Percentiles rank a stretch among this genome's conserved stretches.
Conservation (phyloP, 2,888 invertebrate genomes). For the Megamerina dolium region DNA sequence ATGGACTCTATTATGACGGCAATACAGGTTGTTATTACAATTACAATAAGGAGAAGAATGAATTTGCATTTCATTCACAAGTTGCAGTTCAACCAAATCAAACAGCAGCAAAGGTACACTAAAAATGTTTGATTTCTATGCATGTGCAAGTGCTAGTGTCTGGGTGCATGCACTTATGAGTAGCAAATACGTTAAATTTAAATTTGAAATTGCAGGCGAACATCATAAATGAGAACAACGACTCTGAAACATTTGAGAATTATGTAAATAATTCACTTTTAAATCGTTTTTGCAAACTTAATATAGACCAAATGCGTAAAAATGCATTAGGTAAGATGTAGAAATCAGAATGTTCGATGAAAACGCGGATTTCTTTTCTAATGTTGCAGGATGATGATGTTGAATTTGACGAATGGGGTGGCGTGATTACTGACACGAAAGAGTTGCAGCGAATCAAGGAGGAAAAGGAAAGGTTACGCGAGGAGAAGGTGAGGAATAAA, state of each 20-base stretch:
- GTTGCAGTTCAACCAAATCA: slow-evolving; percentile 50
- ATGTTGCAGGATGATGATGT: slow-evolving; percentile 40
- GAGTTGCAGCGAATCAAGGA: slow-evolving; percentile 27
- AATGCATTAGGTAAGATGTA: slow-evolving; percentile 54
- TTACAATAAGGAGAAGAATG: slow-evolving; percentile 69
- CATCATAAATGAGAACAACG: too few species aligned
- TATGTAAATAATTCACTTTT: slow-evolving; percentile 45
- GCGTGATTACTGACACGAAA: slow-evolving; percentile 34
- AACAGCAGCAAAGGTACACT: slow-evolving; percentile 28
- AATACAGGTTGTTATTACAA: slow-evolving; percentile 76
- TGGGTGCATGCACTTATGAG: too few species aligned
- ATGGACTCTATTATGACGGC: slow-evolving; percentile 84
- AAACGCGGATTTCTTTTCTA: slow-evolving; percentile 50
- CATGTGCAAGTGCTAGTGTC: too few species aligned
- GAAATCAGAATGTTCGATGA: slow-evolving; percentile 43
- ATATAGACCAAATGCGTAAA: slow-evolving; percentile 52
- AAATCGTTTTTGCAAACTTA: slow-evolving; percentile 45
- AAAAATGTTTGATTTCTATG: too few species aligned
- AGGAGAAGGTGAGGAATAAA: slow-evolving; percentile 11
- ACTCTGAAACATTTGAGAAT: slow-evolving; percentile 28
- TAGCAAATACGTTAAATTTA: too few species aligned
- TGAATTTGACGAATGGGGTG: slow-evolving; percentile 35
- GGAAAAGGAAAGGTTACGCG: slow-evolving; percentile 18
- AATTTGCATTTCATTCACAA: slow-evolving; percentile 77
- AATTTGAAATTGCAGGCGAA: too few species aligned